Base-by-base conservation (phyloP, 2,888 invertebrate genomes). In the Caradrina clavipalpis region DNA sequence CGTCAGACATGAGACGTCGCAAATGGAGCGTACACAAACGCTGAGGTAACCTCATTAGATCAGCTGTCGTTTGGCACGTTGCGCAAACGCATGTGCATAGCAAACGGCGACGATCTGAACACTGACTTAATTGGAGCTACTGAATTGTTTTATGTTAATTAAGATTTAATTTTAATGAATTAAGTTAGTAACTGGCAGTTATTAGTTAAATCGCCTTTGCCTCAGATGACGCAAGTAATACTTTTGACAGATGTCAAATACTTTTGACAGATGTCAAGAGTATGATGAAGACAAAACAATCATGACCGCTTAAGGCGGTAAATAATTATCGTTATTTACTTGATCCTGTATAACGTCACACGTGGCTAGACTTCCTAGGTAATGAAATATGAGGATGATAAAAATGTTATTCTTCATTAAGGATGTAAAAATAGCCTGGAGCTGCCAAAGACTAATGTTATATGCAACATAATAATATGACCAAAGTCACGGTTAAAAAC, bases 311-410 rank as follows among this genome's bases (percentile, higher is more conserved):
- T 71, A 69, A 11, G 80, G 31, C 67, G 57, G 57, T 78, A 63
- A 80, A 78, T 81, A 72, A 80, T 81, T 64, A 68, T 42, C 57
- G 17, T 78, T 59, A 69, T 67, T 61, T 45, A 39, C 57, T 47
- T 53, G n/a, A 66, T 75, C 59, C 68, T 63, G 19, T 19, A 59
- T 78, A 75, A 75, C 76, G 62, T 21, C 61, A 69, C 57, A 15
- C 7, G n/a, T 50, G 10, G 17, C n/a, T 57, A n/a, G 42, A 76
- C 72, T 81, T 80, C 81, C 78, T 75, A 55, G 56, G 17, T 21
- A 50, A 26, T 47, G 11, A 58, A 31, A 51, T 22, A 31, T 49
- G n/a, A 49, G 10, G n/a, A 56, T 35, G 3, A 53, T 66, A 31
- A 31, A 75, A 51, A 53, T 53, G 39, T 51, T 39, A 53, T 45